phyloP scores from a whole-genome alignment of 2,113 vertebrate genomes.

The Erythrolamprus reginae region DNA sequence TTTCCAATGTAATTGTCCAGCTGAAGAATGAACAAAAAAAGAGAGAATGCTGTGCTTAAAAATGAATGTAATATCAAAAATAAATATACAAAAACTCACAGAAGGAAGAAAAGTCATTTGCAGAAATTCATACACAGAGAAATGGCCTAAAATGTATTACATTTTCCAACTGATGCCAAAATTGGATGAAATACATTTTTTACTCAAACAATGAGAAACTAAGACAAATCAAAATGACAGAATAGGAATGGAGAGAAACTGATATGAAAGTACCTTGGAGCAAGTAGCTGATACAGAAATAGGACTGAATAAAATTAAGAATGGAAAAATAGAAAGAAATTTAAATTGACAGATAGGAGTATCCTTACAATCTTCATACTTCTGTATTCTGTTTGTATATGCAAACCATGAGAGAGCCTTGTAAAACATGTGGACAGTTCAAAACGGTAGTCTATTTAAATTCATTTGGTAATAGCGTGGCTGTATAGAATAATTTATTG shows the following conservation, averaged over 20 bases:
- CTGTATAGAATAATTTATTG: neutral
- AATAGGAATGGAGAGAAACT: neutral
- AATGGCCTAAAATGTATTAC: neutral
- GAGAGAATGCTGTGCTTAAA: neutral
- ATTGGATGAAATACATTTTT: neutral
- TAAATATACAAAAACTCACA: neutral
- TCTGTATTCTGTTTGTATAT: constrained; percentile 3
- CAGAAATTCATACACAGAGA: neutral
- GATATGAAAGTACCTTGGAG: neutral
- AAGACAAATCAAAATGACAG: neutral
- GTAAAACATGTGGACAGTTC: constrained; percentile 4
- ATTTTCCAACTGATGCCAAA: neutral
- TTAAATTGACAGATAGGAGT: neutral
- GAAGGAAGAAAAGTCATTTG: neutral
- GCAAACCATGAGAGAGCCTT: neutral
- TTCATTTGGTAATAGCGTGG: neutral
- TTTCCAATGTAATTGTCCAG: neutral
- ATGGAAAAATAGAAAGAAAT: neutral
- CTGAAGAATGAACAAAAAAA: neutral
- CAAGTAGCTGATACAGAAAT: neutral
- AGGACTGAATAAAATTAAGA: neutral
- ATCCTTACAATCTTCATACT: neutral
- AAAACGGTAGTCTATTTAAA: neutral
- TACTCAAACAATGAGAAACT: neutral
- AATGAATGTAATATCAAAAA: neutral